Evolutionary conservation across 2,888 invertebrate species (phyloP), one percentile per base, ranked within the genome.

Genomic region (Oasisia sp.): DNA sequence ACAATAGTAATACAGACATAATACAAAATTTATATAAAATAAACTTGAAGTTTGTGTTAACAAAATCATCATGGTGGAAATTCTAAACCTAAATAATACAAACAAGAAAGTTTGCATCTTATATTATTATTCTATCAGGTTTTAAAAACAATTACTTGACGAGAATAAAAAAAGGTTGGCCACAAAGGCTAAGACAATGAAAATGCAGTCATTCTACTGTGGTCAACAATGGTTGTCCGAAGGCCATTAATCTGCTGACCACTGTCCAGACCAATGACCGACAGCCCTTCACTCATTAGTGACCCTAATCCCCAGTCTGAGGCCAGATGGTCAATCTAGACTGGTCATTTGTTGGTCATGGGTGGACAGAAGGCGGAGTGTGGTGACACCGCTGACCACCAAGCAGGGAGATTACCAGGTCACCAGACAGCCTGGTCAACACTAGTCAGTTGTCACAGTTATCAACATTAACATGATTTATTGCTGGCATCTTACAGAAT

Each of bases 271-370:
- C 74, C 74, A 74, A 74, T 74, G 56, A 56, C 56, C 56, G 11
- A 19, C 56, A 9, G 27, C 74, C n/a, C 27, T 19, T 74, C 74
- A 74, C 27, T 74, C 74, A 74, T 74, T 19, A 74, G 74, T 74
- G 74, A 74, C 74, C 5, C 5, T 74, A 74, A 74, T 74, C 74
- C 74, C 74, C 74, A 74, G 74, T 27, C 74, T 74, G 5, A 74
- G 74, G 74, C 27, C 74, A 74, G 74, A 74, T 74, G 74, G 74
- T 74, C 74, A 74, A 74, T 74, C 74, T 74, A 74, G 74, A 74
- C 27, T 74, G 74, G n/a, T 74, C 74, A 74, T 74, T 74, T 74
- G 74, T 74, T 74, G 74, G 74, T 19, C 27, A 19, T 27, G n/a
- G 27, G 27, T 74, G 74, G 74, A 74, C 74, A 74, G 74, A 74